Evolutionary conservation across 2,113 vertebrate species (phyloP).

Genomic region (Xenus cinereus): DNA sequence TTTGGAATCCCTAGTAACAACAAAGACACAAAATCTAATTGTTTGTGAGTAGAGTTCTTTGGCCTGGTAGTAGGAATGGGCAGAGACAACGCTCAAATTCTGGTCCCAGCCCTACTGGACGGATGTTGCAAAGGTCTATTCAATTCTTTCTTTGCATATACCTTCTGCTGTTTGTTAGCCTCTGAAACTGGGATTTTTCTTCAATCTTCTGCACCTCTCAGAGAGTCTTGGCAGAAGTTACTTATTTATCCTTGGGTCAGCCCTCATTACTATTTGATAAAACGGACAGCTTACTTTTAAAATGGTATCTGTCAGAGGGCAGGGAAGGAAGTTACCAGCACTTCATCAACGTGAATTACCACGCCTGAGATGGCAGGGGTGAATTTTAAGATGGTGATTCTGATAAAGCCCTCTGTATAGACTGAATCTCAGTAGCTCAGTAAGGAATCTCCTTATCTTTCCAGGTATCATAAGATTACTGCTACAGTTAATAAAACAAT

Average conservation of each 20-base stretch:
- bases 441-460: neutral
- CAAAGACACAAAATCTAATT: neutral
- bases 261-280: neutral
- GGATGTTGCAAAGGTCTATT: neutral
- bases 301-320: accelerated
- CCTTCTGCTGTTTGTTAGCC: neutral
- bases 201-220: neutral
- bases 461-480: neutral
- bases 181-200: neutral
- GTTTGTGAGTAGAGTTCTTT: neutral
- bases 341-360: neutral
- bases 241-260: neutral
- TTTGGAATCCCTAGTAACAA: neutral
- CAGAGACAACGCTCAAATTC: neutral
- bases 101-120: neutral
- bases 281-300: neutral
- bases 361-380: neutral
- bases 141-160: neutral
- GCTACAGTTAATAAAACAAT: neutral
- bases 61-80: neutral
- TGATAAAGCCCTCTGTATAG: neutral
- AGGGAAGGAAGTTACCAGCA: neutral
- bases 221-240: neutral
- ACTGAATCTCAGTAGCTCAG: neutral
- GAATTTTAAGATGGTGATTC: neutral